A percentile compares a stretch with the other conserved stretches of the same genome.
These are phyloP conservation scores for Eilema depressum DNA, from an alignment of 2,888 invertebrate species.

Conservation along the genomic window DNA sequence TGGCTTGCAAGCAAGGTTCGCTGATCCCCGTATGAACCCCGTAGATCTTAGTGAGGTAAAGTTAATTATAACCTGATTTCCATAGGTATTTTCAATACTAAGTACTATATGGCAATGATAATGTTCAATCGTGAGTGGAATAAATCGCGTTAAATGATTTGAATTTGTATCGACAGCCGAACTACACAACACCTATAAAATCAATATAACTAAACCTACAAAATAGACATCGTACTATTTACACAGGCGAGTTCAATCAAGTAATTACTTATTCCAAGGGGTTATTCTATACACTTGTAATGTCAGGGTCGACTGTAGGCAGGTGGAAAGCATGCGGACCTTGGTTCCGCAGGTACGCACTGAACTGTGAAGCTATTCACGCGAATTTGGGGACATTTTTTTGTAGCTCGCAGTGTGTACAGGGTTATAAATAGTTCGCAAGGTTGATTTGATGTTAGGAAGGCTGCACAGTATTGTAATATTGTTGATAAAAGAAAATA, in stretches of 20 bases:
- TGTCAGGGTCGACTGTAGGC: not conserved
- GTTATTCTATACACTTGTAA: not conserved
- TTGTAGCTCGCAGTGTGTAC: not conserved
- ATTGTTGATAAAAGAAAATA: not conserved
- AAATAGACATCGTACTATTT: not conserved
- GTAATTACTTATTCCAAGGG: not conserved
- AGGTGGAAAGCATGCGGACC: not conserved
- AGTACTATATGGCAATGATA: no score
- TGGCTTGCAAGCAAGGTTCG: no score
- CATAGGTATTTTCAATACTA: no score
- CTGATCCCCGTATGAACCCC: no score
- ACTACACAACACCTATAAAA: not conserved
- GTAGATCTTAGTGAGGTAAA: no score
- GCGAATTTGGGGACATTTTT: not conserved
- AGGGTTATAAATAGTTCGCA: not conserved
- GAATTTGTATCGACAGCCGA: not conserved
- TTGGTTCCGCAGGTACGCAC: conserved; percentile 21
- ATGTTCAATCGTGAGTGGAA: no score
- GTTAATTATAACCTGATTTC: no score
- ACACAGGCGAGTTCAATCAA: not conserved
- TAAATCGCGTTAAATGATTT: no score
- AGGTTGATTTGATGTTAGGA: not conserved
- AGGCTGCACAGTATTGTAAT: not conserved
- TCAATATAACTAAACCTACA: not conserved
- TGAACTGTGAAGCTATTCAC: conserved; percentile 24